Base-by-base conservation (phyloP, 2,797 vertebrate genomes). In the Muscicapa striata region DNA sequence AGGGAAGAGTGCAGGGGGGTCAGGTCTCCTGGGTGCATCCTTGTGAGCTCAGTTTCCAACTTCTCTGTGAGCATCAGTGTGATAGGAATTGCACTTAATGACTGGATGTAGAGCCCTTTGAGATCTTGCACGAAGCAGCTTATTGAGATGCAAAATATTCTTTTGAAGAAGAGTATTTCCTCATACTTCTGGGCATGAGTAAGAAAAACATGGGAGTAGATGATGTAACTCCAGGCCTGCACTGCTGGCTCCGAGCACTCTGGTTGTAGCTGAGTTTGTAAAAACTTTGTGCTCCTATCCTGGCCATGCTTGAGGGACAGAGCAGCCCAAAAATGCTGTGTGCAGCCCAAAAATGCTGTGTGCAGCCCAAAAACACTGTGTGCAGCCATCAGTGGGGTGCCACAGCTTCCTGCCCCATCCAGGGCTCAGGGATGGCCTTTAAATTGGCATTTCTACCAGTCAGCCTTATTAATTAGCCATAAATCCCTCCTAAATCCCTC, bases 91-190 rank as follows among this genome's bases (percentile, higher is more conserved):
- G 87, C 63, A 27, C 32, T 91, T 91, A 82, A 91, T 96, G 76
- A 79, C 62, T 95, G 80, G 15, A 81, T 59, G 57, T 21, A 68
- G 70, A 90, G 52, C 48, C 58, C 79, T 94, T 36, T 69, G 87
- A 95, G 89, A 94, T 81, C 79, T 76, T 75, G 83, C 55, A 94
- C 80, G 80, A 89, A 91, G 81, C 6, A 5, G n/a, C 68, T 90
- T 93, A 89, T 96, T 95, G 88, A 95, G 93, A 95, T 91, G 85
- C 87, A 93, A 96, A 94, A 61, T 93, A 95, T 91, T 94, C 83
- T 94, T 96, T 94, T 96, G 89, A 96, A 96, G 89, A 88, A 93
- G 83, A 87, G 43, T 92, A 95, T 92, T 95, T 95, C 91, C 96
- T 94, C 92, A 93, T 96, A 95, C 49, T 90, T 96, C 73, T 86